Evolutionary conservation across 2,113 vertebrate species (phyloP).

Genomic region (Sander lucioperca): DNA sequence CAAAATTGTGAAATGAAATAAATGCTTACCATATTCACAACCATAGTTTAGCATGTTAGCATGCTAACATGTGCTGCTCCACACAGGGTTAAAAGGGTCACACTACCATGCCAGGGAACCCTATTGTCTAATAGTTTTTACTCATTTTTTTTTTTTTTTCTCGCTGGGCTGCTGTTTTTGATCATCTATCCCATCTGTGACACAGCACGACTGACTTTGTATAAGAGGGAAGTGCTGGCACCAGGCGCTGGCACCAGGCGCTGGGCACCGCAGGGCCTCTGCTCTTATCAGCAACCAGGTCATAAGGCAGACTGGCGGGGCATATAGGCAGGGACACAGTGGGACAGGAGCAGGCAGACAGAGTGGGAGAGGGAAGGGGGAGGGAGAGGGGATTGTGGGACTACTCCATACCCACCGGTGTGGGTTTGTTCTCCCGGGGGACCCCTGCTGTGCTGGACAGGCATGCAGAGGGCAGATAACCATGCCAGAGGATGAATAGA

Average conservation of each 20-base stretch:
- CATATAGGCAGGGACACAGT: slow-evolving; percentile 54
- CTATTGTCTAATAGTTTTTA: slow-evolving; percentile 64
- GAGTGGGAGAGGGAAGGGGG: slow-evolving; percentile 40
- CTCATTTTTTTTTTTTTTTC: slow-evolving; percentile 35
- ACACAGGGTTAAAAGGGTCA: slow-evolving; percentile 25
- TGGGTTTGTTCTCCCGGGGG: slow-evolving; percentile 80
- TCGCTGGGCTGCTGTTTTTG: slow-evolving; percentile 71
- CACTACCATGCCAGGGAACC: slow-evolving; percentile 27
- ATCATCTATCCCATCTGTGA: slow-evolving; percentile 72
- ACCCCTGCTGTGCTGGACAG: slow-evolving; percentile 81
- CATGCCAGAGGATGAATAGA: slow-evolving; percentile 69
- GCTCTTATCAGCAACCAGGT: slow-evolving; percentile 79
- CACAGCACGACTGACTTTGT: slow-evolving; percentile 63
- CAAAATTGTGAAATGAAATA: not conserved
- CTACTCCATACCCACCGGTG: slow-evolving; percentile 44
- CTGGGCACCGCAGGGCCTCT: slow-evolving; percentile 68
- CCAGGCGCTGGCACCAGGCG: slow-evolving; percentile 68
- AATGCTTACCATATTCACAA: no score
- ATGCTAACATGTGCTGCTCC: not conserved
- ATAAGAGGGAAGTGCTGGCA: slow-evolving; percentile 76
- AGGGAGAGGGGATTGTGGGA: slow-evolving; percentile 62
- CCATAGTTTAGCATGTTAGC: no score
- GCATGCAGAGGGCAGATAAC: slow-evolving; percentile 83
- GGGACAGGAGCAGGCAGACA: slow-evolving; percentile 59
- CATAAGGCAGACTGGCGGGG: slow-evolving; percentile 72